Evolutionary conservation across 1,140 invertebrate genomes (phyloP).

Genomic region (Orussus abietinus): DNA sequence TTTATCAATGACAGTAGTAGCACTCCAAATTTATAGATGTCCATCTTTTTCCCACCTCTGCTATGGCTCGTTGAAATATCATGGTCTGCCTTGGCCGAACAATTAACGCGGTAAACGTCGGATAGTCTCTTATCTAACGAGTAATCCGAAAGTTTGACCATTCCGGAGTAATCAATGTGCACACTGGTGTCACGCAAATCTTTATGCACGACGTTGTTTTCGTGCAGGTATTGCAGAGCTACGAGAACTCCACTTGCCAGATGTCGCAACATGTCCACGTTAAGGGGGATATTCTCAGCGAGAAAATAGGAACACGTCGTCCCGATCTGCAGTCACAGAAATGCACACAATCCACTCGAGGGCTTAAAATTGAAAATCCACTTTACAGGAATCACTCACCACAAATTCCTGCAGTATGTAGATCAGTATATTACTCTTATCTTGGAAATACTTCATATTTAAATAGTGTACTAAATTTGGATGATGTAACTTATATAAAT

Average conservation of each 20-base stretch:
- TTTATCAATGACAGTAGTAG: slow-evolving; percentile 58
- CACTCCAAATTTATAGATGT: slow-evolving; percentile 67
- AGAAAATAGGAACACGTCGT: slow-evolving; percentile 55
- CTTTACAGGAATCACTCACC: slow-evolving; percentile 43
- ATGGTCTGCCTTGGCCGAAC: slow-evolving; percentile 33
- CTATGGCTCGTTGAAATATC: slow-evolving; percentile 56
- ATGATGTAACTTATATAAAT: slow-evolving; percentile 66
- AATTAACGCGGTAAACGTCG: slow-evolving; percentile 48
- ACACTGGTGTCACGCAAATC: slow-evolving; percentile 66
- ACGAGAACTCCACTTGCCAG: slow-evolving; percentile 63
- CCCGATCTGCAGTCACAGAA: slow-evolving; percentile 46
- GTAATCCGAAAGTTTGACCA: slow-evolving; percentile 65
- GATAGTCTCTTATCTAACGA: slow-evolving; percentile 65
- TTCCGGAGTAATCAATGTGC: slow-evolving; percentile 59
- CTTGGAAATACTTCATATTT: slow-evolving; percentile 61
- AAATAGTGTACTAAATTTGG: slow-evolving; percentile 70
- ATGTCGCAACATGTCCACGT: slow-evolving; percentile 60
- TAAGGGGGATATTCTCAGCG: slow-evolving; percentile 55
- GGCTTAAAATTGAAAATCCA: slow-evolving; percentile 17
- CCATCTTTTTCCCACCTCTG: slow-evolving; percentile 67
- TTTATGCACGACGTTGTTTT: slow-evolving; percentile 75
- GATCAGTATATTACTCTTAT: slow-evolving; percentile 58
- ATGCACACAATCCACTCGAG: slow-evolving; percentile 11
- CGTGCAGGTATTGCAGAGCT: slow-evolving; percentile 69
- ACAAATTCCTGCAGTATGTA: slow-evolving; percentile 68